Conservation (phyloP, 2,797 vertebrate genomes). For the Scarus forsteni region DNA sequence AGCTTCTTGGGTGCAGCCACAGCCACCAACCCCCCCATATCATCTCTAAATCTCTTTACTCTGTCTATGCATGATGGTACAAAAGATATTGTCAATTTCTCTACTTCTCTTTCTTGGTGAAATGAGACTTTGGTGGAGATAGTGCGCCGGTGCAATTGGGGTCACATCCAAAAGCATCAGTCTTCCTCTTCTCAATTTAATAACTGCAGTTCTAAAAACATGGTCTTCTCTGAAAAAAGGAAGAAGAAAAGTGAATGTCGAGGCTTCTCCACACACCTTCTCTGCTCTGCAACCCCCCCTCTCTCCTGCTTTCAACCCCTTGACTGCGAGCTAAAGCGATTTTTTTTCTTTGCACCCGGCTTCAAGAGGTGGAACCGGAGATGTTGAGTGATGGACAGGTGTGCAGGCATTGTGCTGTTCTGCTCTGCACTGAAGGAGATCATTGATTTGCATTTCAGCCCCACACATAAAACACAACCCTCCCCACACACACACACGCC, state of each 20-base stretch:
- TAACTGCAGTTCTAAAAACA: slow-evolving; percentile 78
- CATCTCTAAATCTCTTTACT: slow-evolving; percentile 78
- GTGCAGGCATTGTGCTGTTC: slow-evolving; percentile 78
- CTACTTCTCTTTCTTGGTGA: slow-evolving; percentile 64
- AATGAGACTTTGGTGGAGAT: slow-evolving; percentile 78
- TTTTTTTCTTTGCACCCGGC: slow-evolving; percentile 50
- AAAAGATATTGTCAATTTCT: slow-evolving; percentile 78
- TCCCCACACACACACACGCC: slow-evolving; percentile 26
- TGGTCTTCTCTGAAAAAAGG: slow-evolving; percentile 54
- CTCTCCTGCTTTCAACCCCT: slow-evolving; percentile 57
- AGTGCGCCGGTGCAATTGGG: slow-evolving; percentile 77
- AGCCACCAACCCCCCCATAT: slow-evolving; percentile 63
- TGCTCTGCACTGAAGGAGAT: slow-evolving; percentile 78
- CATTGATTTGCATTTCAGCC: slow-evolving; percentile 81
- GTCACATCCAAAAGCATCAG: slow-evolving; percentile 74
- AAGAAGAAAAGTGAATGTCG: slow-evolving; percentile 74
- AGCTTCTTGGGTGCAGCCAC: slow-evolving; percentile 70
- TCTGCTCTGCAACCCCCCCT: slow-evolving; percentile 15
- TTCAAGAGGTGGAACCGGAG: slow-evolving; percentile 77
- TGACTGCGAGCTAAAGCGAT: slow-evolving; percentile 68
- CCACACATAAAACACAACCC: slow-evolving; percentile 67
- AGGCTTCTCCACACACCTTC: slow-evolving; percentile 56
- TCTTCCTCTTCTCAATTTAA: slow-evolving; percentile 73
- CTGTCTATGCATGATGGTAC: slow-evolving; percentile 76
- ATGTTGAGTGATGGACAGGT: slow-evolving; percentile 83